These are phyloP conservation scores for Bubalus kerabau DNA, from an alignment of 2,113 vertebrate species.

Conservation along the genomic window DNA sequence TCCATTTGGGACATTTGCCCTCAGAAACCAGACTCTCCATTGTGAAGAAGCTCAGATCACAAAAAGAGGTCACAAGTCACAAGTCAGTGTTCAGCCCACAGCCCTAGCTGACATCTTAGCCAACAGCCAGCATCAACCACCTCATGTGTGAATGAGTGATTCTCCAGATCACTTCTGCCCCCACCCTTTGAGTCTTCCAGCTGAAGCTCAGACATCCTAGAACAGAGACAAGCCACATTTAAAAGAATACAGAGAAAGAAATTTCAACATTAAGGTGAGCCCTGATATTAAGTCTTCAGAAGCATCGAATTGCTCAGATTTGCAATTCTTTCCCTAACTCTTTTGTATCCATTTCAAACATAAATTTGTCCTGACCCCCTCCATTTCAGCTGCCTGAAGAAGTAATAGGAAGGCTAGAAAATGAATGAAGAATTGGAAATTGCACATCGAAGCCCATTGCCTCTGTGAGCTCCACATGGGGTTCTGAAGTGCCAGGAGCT, in stretches of 20 bases:
- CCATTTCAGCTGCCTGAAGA: not conserved
- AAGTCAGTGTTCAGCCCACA: not conserved
- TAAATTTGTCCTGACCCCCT: not conserved
- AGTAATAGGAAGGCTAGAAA: not conserved
- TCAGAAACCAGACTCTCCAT: not conserved
- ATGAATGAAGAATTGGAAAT: not conserved
- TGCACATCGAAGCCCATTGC: not conserved
- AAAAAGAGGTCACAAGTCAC: not conserved
- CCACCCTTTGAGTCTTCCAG: not conserved
- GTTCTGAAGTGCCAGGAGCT: not conserved
- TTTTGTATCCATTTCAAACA: not conserved
- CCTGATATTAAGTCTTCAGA: not conserved
- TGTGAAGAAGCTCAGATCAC: not conserved
- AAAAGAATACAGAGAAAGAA: not conserved
- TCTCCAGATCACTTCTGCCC: not conserved
- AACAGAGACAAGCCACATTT: not conserved
- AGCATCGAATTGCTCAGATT: not conserved
- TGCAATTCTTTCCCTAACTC: not conserved
- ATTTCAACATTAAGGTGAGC: not conserved
- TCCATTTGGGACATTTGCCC: not conserved
- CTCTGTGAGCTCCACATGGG: not conserved
- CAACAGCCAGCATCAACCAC: not conserved
- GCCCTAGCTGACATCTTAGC: not conserved
- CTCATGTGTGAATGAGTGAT: not conserved
- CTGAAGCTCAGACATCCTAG: not conserved